Conservation (phyloP, 2,113 vertebrate species). For the Pithys albifrons region DNA sequence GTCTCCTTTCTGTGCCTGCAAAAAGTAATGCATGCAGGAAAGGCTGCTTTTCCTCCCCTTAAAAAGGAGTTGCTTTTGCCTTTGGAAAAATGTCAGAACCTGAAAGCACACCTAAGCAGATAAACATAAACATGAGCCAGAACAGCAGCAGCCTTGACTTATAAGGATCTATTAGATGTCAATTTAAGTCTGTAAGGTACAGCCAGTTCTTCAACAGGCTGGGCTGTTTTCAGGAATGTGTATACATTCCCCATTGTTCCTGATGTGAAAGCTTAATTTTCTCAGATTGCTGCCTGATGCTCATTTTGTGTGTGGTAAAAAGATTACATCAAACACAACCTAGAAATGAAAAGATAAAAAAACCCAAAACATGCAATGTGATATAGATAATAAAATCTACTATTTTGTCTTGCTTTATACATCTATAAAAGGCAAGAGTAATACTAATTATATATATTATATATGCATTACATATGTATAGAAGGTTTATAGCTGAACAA, state of each 20-base stretch:
- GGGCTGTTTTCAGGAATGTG: not conserved
- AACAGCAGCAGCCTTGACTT: not conserved
- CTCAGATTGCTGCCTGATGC: not conserved
- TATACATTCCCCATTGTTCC: fast-evolving
- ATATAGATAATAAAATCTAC: not conserved
- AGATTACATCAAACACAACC: not conserved
- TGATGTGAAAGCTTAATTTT: not conserved
- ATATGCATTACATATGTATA: not conserved
- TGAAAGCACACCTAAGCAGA: not conserved
- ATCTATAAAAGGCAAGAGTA: not conserved
- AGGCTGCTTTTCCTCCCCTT: not conserved
- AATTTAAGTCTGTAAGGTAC: not conserved
- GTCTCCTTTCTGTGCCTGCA: not conserved
- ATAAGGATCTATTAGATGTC: not conserved
- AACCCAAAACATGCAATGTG: not conserved
- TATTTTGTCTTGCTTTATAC: not conserved
- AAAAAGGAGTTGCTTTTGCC: not conserved
- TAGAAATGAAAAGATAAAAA: not conserved
- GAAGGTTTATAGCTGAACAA: not conserved
- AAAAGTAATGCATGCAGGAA: not conserved
- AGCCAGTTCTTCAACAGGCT: not conserved
- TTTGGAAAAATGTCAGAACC: constrained; percentile 7
- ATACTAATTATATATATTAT: not conserved
- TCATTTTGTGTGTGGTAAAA: not conserved
- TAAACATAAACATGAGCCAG: not conserved